Evolutionary conservation across 2,888 invertebrate genomes (phyloP), one percentile per base, ranked within the genome.

Genomic region (Hyles lineata): DNA sequence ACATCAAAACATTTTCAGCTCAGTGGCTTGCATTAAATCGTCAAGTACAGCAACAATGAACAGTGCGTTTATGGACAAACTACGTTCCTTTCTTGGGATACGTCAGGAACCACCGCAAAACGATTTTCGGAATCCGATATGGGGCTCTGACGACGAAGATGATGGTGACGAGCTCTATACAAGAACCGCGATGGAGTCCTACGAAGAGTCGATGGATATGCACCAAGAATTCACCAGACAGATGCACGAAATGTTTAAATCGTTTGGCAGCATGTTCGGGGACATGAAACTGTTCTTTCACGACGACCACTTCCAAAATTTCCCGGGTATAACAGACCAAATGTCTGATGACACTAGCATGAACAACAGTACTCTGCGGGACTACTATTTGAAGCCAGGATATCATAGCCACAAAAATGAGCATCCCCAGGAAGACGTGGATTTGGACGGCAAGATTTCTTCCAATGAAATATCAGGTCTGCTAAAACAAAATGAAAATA

Each of bases 121-220:
- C 76, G 93, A 94, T 78, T 94, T 94, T 79, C 89, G 94, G 70
- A 94, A 94, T 80, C 94, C 94, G 6, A 93, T 94, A 78, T 94
- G 94, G 94, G 90, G 89, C 72, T 89, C 91, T 7, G 93, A 93
- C 74, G 93, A 93, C 75, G 93, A 93, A 77, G 94, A 93, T 75
- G 91, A 91, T 59, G 92, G 87, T 4, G 93, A 93, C 77, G 94
- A 94, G 76, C 84, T 94, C 21, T 94, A 92, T 76, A 83, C 89
- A 15, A 88, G 88, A 77, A 85, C 90, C 11, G 83, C 85, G 35
- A 85, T 88, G 69, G 82, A 88, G 19, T 76, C 83, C 6, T 82
- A 81, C 71, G 78, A 83, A 19, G 85, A 89, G 74, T 84, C 85
- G 0, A 50, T 80, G 2, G 87, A 89, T 58, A 70, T 93, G 35